Evolutionary conservation across 2,888 invertebrate species (phyloP).

Genomic region (Caenorhabditis sulstoni): DNA sequence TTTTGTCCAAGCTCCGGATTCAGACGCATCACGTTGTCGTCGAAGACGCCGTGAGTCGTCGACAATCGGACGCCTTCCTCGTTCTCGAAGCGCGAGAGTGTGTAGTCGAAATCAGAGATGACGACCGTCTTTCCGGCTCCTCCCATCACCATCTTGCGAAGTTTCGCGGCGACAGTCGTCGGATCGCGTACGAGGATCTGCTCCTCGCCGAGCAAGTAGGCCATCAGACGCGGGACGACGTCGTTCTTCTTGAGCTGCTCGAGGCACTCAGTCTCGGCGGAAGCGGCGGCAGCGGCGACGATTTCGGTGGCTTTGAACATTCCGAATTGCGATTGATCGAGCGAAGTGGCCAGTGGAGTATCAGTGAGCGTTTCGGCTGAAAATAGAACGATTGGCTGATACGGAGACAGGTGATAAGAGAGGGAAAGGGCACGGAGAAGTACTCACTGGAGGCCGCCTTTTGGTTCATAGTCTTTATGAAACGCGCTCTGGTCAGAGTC

Average conservation of each 20-base stretch:
- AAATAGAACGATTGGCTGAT: constrained; percentile 38
- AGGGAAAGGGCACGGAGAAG: not conserved
- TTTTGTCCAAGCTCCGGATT: constrained; percentile 70
- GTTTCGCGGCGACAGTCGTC: constrained; percentile 61
- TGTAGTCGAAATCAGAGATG: constrained; percentile 79
- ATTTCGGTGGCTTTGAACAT: constrained; percentile 59
- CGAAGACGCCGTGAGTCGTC: constrained; percentile 80
- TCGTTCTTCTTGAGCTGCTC: constrained; percentile 48
- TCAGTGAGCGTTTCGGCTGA: constrained; percentile 63
- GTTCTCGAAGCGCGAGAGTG: constrained; percentile 74
- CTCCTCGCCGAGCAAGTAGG: constrained; percentile 24
- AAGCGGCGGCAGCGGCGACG: constrained; percentile 46
- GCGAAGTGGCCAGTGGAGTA: constrained; percentile 26
- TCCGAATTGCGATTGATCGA: constrained; percentile 35
- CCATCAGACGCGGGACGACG: constrained; percentile 59
- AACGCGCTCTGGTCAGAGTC: constrained; percentile 3
- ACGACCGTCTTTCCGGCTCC: constrained; percentile 69
- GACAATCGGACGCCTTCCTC: constrained; percentile 73
- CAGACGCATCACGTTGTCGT: constrained; percentile 68
- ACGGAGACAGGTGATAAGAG: constrained; percentile 9
- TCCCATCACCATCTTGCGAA: constrained; percentile 65
- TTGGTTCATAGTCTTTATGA: constrained; percentile 22
- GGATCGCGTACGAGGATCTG: constrained; percentile 67
- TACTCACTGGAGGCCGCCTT: constrained; percentile 29
- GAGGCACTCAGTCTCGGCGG: constrained; percentile 39